Evolutionary conservation across 2,113 vertebrate species (phyloP).

Genomic region (Sigmodon hispidus): DNA sequence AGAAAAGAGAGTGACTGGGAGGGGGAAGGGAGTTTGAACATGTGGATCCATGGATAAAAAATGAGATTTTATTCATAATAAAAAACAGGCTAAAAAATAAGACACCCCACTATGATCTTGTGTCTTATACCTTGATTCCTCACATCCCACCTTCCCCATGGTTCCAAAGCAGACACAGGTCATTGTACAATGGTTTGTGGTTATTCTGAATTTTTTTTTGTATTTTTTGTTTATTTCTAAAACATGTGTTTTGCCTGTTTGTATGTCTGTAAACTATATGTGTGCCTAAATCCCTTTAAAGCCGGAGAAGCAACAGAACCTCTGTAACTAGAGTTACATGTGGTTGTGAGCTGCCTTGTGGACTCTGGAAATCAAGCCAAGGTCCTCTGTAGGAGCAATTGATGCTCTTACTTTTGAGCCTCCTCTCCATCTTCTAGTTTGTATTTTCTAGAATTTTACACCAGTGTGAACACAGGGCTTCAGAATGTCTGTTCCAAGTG

Average conservation of each 20-base stretch:
- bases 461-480: neutral
- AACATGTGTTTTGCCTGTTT: neutral
- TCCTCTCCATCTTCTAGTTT: neutral
- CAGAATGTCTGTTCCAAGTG: neutral
- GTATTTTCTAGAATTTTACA: neutral
- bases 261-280: neutral
- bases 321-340: neutral
- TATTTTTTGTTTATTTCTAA: neutral
- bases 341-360: neutral
- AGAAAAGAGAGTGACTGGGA: too few relatives aligned
- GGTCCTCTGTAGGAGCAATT: neutral
- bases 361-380: neutral
- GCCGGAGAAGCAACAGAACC: neutral
- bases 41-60: too few relatives aligned
- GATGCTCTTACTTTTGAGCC: neutral
- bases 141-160: fast-evolving
- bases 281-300: neutral
- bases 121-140: neutral
- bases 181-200: neutral
- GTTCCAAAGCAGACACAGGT: neutral
- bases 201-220: neutral
- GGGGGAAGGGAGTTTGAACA: too few relatives aligned
- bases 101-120: neutral
- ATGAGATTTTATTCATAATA: too few relatives aligned
- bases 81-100: too few relatives aligned